Conservation (phyloP, 2,888 invertebrate genomes). For the Pachliopta kotzebuea region DNA sequence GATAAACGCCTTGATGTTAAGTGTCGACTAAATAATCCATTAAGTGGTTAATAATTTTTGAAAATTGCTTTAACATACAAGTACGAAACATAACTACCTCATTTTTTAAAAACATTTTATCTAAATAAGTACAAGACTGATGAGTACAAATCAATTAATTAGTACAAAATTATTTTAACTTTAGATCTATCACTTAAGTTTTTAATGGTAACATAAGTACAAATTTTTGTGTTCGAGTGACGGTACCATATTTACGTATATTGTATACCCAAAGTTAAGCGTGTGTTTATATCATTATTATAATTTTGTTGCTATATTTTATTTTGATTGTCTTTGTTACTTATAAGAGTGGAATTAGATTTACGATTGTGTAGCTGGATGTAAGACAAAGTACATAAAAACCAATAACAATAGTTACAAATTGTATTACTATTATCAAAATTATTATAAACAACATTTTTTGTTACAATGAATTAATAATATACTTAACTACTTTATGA, state of each 20-base stretch:
- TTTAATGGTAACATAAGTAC: conserved; percentile 71
- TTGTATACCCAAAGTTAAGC: conserved; percentile 76
- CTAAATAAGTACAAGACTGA: conserved; percentile 69
- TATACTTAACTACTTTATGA: no score
- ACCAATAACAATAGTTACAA: no score
- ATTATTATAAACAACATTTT: no score
- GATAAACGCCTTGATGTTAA: not conserved
- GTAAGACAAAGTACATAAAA: conserved; percentile 31
- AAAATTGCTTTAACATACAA: conserved; percentile 12
- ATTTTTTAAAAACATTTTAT: conserved; percentile 39
- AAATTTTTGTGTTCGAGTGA: conserved; percentile 78
- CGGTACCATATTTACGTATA: conserved; percentile 67
- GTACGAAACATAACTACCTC: conserved; percentile 56
- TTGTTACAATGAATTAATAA: no score
- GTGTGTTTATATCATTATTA: conserved; percentile 71
- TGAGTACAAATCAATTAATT: conserved; percentile 69
- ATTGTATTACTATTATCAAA: no score
- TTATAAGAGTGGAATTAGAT: conserved; percentile 50
- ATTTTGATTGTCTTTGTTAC: conserved; percentile 63
- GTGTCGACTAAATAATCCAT: not conserved
- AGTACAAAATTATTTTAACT: conserved; percentile 66
- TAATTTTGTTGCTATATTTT: conserved; percentile 75
- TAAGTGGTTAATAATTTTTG: no score
- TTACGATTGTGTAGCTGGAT: conserved; percentile 53
- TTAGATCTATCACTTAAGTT: conserved; percentile 59